Conservation (phyloP, 1,140 invertebrate species). For the Portunus trituberculatus region DNA sequence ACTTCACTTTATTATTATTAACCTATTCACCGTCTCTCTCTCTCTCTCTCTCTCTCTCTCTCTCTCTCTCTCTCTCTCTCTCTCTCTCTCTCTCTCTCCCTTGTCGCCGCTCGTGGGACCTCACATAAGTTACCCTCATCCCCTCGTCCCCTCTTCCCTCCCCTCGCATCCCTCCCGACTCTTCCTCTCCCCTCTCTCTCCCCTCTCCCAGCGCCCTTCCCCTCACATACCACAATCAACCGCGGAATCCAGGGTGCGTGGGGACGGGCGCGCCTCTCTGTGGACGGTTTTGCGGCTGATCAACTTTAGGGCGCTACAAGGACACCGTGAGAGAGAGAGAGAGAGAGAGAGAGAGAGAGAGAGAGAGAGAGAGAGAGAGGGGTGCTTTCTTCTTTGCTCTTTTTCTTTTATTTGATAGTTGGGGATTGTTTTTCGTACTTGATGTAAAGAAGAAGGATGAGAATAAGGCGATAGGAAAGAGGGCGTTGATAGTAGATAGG, state of each 20-base stretch:
- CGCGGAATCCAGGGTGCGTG: slow-evolving; percentile 6
- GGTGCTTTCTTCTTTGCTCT: too few relatives aligned
- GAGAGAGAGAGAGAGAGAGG: background rate
- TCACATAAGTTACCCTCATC: background rate
- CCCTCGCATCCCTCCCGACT: background rate
- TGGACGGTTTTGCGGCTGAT: background rate
- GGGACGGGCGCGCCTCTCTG: background rate
- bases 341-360: slow-evolving; percentile 20
- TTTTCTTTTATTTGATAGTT: too few relatives aligned
- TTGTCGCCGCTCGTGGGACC: background rate
- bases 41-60: background rate
- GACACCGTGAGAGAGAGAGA: background rate
- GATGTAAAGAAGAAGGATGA: too few relatives aligned
- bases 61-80: slow-evolving; percentile 13
- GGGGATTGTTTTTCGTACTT: too few relatives aligned
- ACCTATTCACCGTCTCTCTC: background rate
- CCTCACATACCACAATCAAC: slow-evolving; percentile 44
- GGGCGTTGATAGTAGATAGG: too few relatives aligned
- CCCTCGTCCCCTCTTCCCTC: background rate
- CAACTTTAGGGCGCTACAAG: background rate
- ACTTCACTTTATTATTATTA: background rate
- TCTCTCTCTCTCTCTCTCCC: background rate
- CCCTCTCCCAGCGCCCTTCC: background rate
- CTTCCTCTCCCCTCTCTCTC: background rate
- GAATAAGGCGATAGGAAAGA: too few relatives aligned